Evolutionary conservation across 1,140 invertebrate genomes (phyloP).

Genomic region (Telenomus remus): DNA sequence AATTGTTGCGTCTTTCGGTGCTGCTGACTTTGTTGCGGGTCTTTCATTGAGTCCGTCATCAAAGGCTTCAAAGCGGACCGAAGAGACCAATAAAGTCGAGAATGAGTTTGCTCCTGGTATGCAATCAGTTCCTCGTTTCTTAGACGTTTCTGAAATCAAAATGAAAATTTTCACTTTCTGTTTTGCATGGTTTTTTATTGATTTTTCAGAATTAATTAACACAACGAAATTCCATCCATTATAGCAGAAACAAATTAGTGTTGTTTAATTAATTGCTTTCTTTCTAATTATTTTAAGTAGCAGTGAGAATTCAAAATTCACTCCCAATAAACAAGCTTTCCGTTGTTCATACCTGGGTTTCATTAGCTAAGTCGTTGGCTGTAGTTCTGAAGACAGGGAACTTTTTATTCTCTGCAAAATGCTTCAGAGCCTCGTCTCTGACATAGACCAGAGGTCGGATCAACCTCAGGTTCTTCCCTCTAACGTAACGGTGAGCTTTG

Average conservation of each 20-base stretch:
- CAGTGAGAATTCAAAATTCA: not conserved
- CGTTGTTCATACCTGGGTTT: conserved; percentile 75
- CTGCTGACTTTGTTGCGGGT: conserved; percentile 32
- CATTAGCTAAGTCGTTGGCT: conserved; percentile 80
- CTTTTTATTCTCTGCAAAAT: conserved; percentile 82
- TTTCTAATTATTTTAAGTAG: too few relatives aligned
- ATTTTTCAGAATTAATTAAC: too few relatives aligned
- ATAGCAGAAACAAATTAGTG: too few relatives aligned
- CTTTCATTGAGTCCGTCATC: conserved; percentile 71
- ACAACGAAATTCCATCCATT: too few relatives aligned
- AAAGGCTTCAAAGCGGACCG: conserved; percentile 83
- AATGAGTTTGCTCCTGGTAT: conserved; percentile 85
- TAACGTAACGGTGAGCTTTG: conserved; percentile 88
- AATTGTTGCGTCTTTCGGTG: conserved; percentile 57
- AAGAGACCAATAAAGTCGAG: conserved; percentile 82
- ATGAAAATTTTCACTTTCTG: not conserved
- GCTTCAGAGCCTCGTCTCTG: conserved; percentile 82
- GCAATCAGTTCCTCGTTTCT: conserved; percentile 83
- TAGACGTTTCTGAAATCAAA: conserved; percentile 78
- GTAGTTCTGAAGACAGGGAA: conserved; percentile 81
- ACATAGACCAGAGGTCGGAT: conserved; percentile 93
- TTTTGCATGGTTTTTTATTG: too few relatives aligned
- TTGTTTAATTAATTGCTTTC: too few relatives aligned
- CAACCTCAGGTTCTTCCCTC: conserved; percentile 86
- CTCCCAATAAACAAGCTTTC: not conserved